Evolutionary conservation across 1,140 invertebrate genomes (phyloP).

Genomic region (Microplitis mediator): DNA sequence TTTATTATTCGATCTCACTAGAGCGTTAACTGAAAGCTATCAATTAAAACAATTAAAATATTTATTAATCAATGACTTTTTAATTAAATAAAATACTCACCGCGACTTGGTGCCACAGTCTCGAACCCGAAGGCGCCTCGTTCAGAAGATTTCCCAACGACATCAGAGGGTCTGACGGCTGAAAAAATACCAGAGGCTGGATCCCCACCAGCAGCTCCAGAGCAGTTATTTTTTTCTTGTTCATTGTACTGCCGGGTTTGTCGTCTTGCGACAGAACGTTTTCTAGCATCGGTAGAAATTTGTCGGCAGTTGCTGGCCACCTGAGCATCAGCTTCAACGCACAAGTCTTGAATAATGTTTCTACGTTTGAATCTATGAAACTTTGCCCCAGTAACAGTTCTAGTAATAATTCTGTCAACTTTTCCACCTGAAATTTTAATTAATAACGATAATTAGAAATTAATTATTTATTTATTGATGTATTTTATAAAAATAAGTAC

Average conservation of each 20-base stretch:
- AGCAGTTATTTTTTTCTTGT: slow-evolving; percentile 49
- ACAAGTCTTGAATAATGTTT: slow-evolving; percentile 57
- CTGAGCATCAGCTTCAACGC: slow-evolving; percentile 58
- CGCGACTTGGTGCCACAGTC: slow-evolving; percentile 54
- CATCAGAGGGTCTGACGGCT: slow-evolving; percentile 39
- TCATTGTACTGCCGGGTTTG: slow-evolving; percentile 40
- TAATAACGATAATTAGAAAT: neutral
- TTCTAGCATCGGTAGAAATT: slow-evolving; percentile 54
- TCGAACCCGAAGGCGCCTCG: slow-evolving; percentile 45
- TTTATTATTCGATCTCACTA: slow-evolving; percentile 50
- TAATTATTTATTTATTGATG: slow-evolving; percentile 6
- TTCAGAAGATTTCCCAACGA: slow-evolving; percentile 49
- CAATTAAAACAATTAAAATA: slow-evolving; percentile 20
- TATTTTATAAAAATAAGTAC: slow-evolving; percentile 33
- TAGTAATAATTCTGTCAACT: slow-evolving; percentile 55
- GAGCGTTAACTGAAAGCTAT: slow-evolving; percentile 52
- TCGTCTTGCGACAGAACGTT: slow-evolving; percentile 46
- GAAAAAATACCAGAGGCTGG: slow-evolving; percentile 53
- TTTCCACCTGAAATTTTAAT: slow-evolving; percentile 51
- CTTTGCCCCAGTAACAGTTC: slow-evolving; percentile 55
- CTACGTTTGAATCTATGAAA: slow-evolving; percentile 57
- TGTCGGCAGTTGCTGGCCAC: slow-evolving; percentile 57
- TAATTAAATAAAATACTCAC: slow-evolving; percentile 39
- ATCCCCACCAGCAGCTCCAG: slow-evolving; percentile 55
- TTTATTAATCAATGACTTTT: slow-evolving; percentile 6